Evolutionary conservation across 2,113 vertebrate genomes (phyloP).

Genomic region (Vireo altiloquus): DNA sequence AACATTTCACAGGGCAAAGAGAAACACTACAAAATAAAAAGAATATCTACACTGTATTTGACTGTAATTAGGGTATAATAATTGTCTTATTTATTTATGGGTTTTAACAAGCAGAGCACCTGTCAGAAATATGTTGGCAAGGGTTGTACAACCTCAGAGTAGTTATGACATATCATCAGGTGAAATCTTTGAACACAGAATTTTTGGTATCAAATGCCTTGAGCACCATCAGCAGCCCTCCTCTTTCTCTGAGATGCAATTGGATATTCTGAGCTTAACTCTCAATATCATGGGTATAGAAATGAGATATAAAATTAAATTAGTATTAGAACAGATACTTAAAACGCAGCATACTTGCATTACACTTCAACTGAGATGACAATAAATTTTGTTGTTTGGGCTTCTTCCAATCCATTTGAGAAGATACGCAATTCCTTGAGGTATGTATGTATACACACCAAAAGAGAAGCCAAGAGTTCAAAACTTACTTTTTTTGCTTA

Average conservation of each 20-base stretch:
- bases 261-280: neutral
- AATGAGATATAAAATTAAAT: neutral
- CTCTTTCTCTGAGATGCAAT: neutral
- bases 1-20: neutral
- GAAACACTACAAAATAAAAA: neutral
- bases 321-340: neutral
- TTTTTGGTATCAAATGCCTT: neutral
- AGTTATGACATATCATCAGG: neutral
- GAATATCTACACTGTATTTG: neutral
- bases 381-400: neutral
- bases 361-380: neutral
- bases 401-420: neutral
- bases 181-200: neutral
- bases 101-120: neutral
- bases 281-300: neutral
- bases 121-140: neutral
- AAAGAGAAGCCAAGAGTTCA: neutral
- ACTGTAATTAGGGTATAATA: neutral
- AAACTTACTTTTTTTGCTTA: neutral
- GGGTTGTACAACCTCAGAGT: neutral
- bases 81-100: neutral
- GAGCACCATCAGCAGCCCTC: neutral
- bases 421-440: neutral
- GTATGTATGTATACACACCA: neutral
- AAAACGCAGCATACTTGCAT: neutral